Percentiles rank a stretch among this genome's conserved stretches.
Evolutionary conservation across 2,797 vertebrate genomes (phyloP).

Genomic region (Streptopelia turtur): DNA sequence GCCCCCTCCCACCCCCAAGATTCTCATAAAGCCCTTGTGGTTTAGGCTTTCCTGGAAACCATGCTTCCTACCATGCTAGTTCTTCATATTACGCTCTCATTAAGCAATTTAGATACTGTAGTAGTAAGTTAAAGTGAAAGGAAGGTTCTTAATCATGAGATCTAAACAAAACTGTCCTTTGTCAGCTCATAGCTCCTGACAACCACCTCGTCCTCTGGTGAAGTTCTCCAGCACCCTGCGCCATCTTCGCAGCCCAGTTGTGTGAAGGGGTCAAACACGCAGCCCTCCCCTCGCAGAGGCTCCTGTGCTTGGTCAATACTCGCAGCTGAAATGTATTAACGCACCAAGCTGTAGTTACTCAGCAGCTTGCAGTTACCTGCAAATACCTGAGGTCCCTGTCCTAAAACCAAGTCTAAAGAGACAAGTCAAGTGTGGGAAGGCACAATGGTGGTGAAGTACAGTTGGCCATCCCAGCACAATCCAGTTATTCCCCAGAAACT

Average conservation of each 20-base stretch:
- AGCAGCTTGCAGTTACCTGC: background rate
- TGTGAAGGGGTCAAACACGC: background rate
- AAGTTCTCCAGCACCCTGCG: background rate
- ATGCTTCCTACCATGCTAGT: background rate
- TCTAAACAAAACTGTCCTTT: background rate
- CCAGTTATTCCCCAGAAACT: background rate
- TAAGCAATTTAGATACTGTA: background rate
- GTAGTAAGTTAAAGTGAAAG: background rate
- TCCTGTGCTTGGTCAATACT: background rate
- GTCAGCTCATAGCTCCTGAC: background rate
- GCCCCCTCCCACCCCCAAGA: rapidly evolving
- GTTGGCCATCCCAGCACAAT: background rate
- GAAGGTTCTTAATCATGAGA: background rate
- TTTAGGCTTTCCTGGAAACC: constrained; percentile 17
- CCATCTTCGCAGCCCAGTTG: background rate
- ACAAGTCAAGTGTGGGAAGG: background rate
- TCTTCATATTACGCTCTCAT: background rate
- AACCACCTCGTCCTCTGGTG: background rate
- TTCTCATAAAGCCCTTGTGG: background rate
- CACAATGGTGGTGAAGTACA: background rate
- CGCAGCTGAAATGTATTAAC: background rate
- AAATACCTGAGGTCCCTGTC: background rate
- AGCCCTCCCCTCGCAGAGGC: background rate
- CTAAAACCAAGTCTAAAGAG: background rate
- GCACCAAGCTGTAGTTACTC: background rate